Conservation (phyloP, 2,888 invertebrate genomes). For the Ichneumon xanthorius region DNA sequence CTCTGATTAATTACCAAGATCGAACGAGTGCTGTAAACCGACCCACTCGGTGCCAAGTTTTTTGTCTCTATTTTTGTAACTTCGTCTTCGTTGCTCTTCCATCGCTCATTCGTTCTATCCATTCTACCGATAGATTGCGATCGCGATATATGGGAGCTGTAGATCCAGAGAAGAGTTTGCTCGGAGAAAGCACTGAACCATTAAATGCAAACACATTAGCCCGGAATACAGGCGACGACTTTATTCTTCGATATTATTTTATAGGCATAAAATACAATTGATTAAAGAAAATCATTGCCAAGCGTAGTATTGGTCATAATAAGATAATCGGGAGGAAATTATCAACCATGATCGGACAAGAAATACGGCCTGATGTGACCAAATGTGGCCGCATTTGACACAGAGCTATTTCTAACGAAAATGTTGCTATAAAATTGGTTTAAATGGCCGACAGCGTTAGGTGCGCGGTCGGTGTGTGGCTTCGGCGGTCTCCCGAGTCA, state of each 20-base stretch:
- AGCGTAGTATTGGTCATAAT: not conserved
- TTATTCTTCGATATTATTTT: too few species aligned
- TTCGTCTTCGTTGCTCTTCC: constrained; percentile 26
- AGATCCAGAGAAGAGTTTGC: not conserved
- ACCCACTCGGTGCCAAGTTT: constrained; percentile 40
- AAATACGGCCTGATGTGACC: too few species aligned
- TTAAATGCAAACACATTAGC: not conserved
- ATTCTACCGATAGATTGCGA: constrained; percentile 44
- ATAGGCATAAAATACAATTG: not conserved
- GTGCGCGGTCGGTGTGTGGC: too few species aligned
- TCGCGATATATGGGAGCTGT: constrained; percentile 6
- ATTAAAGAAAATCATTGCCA: not conserved
- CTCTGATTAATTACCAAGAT: constrained; percentile 64
- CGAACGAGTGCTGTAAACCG: constrained; percentile 55
- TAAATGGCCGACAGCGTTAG: too few species aligned
- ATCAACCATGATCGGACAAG: too few species aligned
- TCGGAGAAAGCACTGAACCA: not conserved
- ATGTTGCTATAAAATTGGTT: too few species aligned
- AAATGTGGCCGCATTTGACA: too few species aligned
- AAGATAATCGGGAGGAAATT: too few species aligned
- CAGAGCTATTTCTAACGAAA: too few species aligned
- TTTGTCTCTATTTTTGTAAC: not conserved
- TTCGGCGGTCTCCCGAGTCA: too few species aligned
- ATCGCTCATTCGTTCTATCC: constrained; percentile 27
- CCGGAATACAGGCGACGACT: not conserved